Conservation (phyloP, 2,888 invertebrate species). For the Bellardia pandia region DNA sequence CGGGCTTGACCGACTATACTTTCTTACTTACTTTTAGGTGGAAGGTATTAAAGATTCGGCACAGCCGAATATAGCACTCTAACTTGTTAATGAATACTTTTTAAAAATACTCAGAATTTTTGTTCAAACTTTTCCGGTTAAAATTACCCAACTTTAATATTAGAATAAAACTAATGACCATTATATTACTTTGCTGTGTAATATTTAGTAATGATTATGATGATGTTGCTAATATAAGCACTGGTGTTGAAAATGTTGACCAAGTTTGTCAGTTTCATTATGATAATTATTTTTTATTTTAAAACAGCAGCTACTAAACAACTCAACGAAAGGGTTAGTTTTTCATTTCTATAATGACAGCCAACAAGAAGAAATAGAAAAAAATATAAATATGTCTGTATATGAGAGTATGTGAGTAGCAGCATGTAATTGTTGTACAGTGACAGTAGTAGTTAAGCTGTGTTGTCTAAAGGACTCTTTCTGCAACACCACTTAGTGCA, state of each 20-base stretch:
- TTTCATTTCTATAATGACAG: neutral
- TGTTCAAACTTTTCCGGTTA: neutral
- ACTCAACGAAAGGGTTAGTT: conserved; percentile 3
- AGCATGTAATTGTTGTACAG: neutral
- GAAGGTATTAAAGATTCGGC: too few relatives aligned
- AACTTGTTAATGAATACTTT: too few relatives aligned
- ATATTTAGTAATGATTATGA: neutral
- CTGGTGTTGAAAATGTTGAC: conserved; percentile 44
- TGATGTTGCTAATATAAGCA: conserved; percentile 29
- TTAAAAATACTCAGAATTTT: too few relatives aligned
- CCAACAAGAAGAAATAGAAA: neutral
- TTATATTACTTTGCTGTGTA: neutral
- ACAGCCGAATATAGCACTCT: too few relatives aligned
- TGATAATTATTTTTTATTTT: neutral
- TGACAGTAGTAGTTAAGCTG: neutral
- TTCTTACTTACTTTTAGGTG: too few relatives aligned
- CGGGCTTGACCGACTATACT: too few relatives aligned
- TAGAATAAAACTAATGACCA: neutral
- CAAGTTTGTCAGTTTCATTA: conserved; percentile 37
- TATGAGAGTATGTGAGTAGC: neutral
- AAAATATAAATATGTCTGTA: neutral
- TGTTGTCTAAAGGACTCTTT: neutral
- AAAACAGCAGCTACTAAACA: neutral
- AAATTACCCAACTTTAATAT: neutral
- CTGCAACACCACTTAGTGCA: neutral